Percentiles rank a stretch among this genome's conserved stretches.
These are phyloP conservation scores for Napeogenes sylphis DNA, from an alignment of 2,888 invertebrate genomes.

Conservation along the genomic window DNA sequence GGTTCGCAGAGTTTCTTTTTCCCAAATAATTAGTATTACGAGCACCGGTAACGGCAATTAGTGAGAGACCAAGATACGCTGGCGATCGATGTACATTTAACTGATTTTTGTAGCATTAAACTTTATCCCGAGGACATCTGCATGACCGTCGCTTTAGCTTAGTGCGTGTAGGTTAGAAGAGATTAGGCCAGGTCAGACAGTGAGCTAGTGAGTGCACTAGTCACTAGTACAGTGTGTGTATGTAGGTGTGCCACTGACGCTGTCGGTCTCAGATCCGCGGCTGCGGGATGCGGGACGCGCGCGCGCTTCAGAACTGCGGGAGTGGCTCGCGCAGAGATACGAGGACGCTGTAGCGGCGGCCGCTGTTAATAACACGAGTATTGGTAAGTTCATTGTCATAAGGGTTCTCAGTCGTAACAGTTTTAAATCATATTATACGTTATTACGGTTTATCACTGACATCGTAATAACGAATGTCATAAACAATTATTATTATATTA, in stretches of 20 bases:
- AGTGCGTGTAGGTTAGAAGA: neutral
- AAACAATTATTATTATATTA: too few relatives aligned
- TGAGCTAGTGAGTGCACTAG: constrained; percentile 6
- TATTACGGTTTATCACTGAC: neutral
- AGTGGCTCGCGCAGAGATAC: constrained; percentile 89
- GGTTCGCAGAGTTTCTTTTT: too few relatives aligned
- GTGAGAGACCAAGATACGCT: too few relatives aligned
- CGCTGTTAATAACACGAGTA: constrained; percentile 47
- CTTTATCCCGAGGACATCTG: too few relatives aligned
- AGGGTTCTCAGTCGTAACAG: neutral
- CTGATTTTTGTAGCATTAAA: too few relatives aligned
- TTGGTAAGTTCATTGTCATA: constrained; percentile 43
- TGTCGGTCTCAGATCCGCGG: constrained; percentile 84
- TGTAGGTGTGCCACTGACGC: constrained; percentile 62
- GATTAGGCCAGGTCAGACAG: neutral
- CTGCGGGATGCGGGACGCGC: constrained; percentile 84
- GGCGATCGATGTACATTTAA: too few relatives aligned
- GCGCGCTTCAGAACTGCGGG: constrained; percentile 83
- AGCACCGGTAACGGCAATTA: too few relatives aligned
- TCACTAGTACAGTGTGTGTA: constrained; percentile 7
- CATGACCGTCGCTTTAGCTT: neutral
- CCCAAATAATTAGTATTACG: too few relatives aligned
- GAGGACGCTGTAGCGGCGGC: constrained; percentile 92
- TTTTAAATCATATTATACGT: neutral
- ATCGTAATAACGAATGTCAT: too few relatives aligned